These are phyloP conservation scores for Erebia palarica DNA, from an alignment of 2,888 invertebrate species.

Conservation along the genomic window DNA sequence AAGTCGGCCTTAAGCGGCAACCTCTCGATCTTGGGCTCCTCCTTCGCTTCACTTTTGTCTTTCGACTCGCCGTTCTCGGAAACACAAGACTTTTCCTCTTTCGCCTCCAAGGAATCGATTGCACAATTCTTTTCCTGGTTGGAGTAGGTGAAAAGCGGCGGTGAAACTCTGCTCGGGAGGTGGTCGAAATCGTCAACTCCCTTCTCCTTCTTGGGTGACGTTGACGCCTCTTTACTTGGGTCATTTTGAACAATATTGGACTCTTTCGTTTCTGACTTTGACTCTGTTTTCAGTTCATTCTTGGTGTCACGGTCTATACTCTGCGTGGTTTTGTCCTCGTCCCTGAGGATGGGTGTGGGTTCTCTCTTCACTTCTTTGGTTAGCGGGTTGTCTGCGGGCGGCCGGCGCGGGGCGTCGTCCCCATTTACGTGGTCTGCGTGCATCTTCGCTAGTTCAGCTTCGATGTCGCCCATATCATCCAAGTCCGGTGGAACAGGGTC, in stretches of 20 bases:
- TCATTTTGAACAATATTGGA: constrained; percentile 44
- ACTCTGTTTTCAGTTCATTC: constrained; percentile 38
- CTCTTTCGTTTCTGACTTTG: constrained; percentile 42
- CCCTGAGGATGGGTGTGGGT: constrained; percentile 59
- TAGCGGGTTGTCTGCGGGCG: constrained; percentile 44
- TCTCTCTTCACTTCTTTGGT: constrained; percentile 57
- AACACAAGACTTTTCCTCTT: constrained; percentile 46
- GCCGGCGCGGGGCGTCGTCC: constrained; percentile 57
- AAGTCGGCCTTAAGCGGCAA: constrained; percentile 73
- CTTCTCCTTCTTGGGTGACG: constrained; percentile 54
- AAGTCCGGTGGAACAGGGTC: constrained; percentile 69
- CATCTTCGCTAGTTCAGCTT: constrained; percentile 88
- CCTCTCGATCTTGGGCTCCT: constrained; percentile 61
- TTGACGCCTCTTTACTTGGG: constrained; percentile 35
- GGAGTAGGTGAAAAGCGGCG: constrained; percentile 90
- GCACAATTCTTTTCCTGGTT: constrained; percentile 85
- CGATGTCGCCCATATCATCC: constrained; percentile 84
- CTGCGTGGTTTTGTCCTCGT: constrained; percentile 46
- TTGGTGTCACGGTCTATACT: constrained; percentile 40
- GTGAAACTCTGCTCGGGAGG: constrained; percentile 87
- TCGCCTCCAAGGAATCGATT: constrained; percentile 60
- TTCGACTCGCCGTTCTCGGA: constrained; percentile 62
- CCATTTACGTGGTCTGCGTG: constrained; percentile 73
- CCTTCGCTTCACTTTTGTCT: constrained; percentile 43
- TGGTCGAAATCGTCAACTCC: constrained; percentile 79